A percentile compares a stretch with the other conserved stretches of the same genome.
These are phyloP conservation scores for Oasisia sp. DNA, from an alignment of 2,888 invertebrate genomes.

Conservation along the genomic window DNA sequence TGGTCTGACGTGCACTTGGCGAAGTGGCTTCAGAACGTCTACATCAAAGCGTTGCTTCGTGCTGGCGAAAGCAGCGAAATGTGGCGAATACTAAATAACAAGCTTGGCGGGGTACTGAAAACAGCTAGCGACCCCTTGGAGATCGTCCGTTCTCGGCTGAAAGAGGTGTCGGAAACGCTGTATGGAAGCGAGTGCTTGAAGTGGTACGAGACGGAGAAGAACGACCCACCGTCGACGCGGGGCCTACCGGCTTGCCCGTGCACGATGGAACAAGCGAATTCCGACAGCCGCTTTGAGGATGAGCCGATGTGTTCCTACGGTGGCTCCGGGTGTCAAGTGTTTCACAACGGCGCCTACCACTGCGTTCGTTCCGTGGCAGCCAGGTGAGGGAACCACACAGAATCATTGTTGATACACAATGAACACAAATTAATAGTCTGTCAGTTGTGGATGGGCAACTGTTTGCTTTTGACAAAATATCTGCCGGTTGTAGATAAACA, in stretches of 20 bases:
- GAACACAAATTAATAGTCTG: too few species aligned
- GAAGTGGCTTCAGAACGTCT: background rate
- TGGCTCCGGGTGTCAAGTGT: background rate
- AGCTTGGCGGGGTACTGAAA: background rate
- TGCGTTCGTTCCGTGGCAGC: background rate
- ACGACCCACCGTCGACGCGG: background rate
- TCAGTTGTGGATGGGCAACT: too few species aligned
- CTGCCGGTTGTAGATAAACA: too few species aligned
- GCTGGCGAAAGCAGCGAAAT: background rate
- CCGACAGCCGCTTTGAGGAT: constrained; percentile 1
- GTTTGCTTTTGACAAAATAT: too few species aligned
- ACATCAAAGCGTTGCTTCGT: background rate
- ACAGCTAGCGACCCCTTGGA: background rate
- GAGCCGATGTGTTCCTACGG: background rate
- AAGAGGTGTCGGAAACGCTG: background rate
- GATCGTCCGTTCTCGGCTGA: background rate
- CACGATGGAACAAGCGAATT: background rate
- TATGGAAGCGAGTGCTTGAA: background rate
- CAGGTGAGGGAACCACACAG: background rate
- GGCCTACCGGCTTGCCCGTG: background rate
- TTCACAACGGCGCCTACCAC: background rate
- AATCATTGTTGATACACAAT: background rate
- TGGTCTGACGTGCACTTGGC: background rate
- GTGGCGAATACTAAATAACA: background rate
- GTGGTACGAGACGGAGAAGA: background rate